Evolutionary conservation across 1,140 invertebrate species (phyloP).

Genomic region (Drosophila lacertosa): DNA sequence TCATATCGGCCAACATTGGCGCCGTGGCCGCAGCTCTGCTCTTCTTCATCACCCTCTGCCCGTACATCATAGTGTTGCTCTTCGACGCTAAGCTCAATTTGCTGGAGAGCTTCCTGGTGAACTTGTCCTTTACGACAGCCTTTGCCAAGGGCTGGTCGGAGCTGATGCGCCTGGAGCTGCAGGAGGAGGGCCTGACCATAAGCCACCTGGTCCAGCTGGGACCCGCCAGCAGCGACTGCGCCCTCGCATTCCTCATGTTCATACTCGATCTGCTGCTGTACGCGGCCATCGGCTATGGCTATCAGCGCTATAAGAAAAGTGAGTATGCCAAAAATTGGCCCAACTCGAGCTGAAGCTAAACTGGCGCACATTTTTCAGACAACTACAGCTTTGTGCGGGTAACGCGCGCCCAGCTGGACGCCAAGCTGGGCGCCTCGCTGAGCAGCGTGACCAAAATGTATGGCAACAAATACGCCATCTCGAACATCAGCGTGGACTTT

Average conservation of each 20-base stretch:
- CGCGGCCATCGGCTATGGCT: conserved; percentile 84
- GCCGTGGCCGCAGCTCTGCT: conserved; percentile 86
- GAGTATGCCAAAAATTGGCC: conserved; percentile 24
- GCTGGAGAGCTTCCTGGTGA: conserved; percentile 85
- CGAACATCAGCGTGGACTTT: conserved; percentile 87
- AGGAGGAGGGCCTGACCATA: conserved; percentile 84
- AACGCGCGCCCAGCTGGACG: conserved; percentile 64
- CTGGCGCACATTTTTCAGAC: conserved; percentile 23
- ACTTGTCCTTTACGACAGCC: conserved; percentile 85
- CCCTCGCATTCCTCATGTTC: conserved; percentile 83
- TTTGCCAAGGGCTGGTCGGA: conserved; percentile 87
- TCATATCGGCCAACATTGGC: conserved; percentile 87
- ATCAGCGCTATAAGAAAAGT: conserved; percentile 68
- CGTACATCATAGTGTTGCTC: conserved; percentile 87
- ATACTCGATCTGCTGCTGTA: conserved; percentile 85
- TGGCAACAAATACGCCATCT: conserved; percentile 86
- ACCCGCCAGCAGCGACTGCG: conserved; percentile 66
- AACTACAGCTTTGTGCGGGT: conserved; percentile 75
- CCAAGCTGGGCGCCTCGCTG: conserved; percentile 85
- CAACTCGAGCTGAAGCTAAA: neutral
- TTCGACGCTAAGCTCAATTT: conserved; percentile 86
- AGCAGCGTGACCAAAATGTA: conserved; percentile 85
- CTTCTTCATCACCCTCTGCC: conserved; percentile 88
- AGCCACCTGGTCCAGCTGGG: conserved; percentile 81
- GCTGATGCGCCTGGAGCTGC: conserved; percentile 86